Evolutionary conservation across 2,797 vertebrate species (phyloP).

Genomic region (Diglossa cyanea): DNA sequence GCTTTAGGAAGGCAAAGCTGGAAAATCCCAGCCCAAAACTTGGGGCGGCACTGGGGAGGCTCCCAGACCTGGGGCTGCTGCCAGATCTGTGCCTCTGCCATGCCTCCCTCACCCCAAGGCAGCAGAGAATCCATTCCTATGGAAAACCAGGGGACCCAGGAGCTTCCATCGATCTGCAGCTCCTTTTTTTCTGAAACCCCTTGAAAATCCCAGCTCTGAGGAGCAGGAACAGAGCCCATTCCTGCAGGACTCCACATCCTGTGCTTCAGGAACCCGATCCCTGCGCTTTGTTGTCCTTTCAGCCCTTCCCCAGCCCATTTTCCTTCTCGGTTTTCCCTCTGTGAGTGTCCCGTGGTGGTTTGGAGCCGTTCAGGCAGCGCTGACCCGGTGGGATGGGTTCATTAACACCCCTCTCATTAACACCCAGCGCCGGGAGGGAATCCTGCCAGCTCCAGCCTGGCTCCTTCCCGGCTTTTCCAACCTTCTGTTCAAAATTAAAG

Average conservation of each 20-base stretch:
- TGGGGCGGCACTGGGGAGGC: background rate
- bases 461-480: background rate
- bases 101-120: background rate
- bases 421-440: background rate
- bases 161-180: background rate
- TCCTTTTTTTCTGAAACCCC: accelerated
- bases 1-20: background rate
- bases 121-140: background rate
- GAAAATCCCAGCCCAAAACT: background rate
- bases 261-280: background rate
- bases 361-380: background rate
- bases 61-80: background rate
- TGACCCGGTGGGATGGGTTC: background rate
- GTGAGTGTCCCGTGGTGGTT: background rate
- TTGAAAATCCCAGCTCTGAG: background rate
- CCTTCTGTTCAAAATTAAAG: background rate
- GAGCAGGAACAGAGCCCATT: background rate
- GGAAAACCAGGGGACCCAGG: background rate
- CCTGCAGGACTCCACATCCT: background rate
- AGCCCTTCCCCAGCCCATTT: background rate
- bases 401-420: background rate
- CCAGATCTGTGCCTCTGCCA: background rate
- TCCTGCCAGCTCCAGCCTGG: conserved; percentile 14
- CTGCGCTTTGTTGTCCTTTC: background rate
- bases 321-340: background rate